Evolutionary conservation across 23 tunicate species (phyloP).

Genomic region (Phallusia fumigata): DNA sequence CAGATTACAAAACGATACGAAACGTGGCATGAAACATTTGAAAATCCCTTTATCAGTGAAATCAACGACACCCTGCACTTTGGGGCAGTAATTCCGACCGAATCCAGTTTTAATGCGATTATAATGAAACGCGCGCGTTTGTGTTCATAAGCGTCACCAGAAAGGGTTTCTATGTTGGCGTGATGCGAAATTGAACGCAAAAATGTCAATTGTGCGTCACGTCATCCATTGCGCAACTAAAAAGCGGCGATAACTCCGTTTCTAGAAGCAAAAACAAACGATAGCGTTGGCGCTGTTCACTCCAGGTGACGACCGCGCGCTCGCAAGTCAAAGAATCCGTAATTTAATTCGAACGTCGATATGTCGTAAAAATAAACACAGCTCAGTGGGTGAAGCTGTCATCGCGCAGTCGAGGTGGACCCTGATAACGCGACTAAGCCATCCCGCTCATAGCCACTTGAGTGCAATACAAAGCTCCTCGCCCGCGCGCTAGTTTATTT

Average conservation of each 20-base stretch:
- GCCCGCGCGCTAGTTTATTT: conserved; percentile 7
- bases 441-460: not conserved
- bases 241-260: not conserved
- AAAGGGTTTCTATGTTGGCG: not conserved
- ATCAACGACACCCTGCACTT: not conserved
- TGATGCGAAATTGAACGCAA: not conserved
- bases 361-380: not conserved
- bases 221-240: not conserved
- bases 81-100: not conserved
- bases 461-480: not conserved
- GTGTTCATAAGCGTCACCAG: not conserved
- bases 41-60: not conserved
- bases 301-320: not conserved
- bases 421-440: not conserved
- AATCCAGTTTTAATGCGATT: conserved; percentile 1
- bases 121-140: not conserved
- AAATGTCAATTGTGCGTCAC: not conserved
- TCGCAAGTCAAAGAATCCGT: not conserved
- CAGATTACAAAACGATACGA: not conserved
- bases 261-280: too few relatives aligned
- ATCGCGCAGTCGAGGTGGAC: not conserved
- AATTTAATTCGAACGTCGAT: not conserved
- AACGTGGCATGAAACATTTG: not conserved
- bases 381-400: not conserved
- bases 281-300: too few relatives aligned